A percentile compares a stretch with the other conserved stretches of the same genome.
Evolutionary conservation across 2,797 vertebrate species (phyloP).

Genomic region (Sebastes diaconus): DNA sequence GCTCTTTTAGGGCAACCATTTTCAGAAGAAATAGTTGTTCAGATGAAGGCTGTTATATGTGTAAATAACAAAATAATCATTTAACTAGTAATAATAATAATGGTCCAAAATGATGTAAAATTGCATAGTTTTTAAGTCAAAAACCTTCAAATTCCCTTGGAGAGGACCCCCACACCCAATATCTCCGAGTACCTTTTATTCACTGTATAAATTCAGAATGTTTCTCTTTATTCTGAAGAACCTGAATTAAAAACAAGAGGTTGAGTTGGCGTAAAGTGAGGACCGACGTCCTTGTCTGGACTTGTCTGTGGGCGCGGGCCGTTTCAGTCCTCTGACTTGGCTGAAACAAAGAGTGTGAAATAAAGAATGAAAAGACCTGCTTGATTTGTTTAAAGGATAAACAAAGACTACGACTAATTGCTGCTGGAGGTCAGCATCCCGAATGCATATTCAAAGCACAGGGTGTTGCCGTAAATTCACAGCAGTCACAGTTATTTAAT

Average conservation of each 20-base stretch:
- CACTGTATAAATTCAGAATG: no score
- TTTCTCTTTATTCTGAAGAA: neutral
- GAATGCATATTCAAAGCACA: constrained; percentile 77
- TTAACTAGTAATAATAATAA: no score
- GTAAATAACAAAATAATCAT: no score
- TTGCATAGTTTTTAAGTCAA: no score
- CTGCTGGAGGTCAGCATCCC: constrained; percentile 82
- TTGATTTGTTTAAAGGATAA: constrained; percentile 77
- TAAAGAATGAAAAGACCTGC: constrained; percentile 56
- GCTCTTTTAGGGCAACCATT: no score
- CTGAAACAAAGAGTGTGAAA: constrained; percentile 48
- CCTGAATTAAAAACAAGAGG: neutral
- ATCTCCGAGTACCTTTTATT: no score
- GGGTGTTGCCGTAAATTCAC: constrained; percentile 75
- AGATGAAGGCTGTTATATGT: no score
- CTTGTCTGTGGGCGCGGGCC: neutral
- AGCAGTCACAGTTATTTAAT: constrained; percentile 83
- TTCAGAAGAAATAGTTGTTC: no score
- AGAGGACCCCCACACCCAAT: no score
- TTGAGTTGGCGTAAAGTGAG: neutral
- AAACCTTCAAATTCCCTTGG: no score
- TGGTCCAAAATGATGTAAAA: no score
- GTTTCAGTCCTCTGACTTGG: constrained; percentile 9
- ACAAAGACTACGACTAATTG: constrained; percentile 84
- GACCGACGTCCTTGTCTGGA: neutral